Evolutionary conservation across 1,140 invertebrate genomes (phyloP).

Genomic region (Drosophila murphyi): DNA sequence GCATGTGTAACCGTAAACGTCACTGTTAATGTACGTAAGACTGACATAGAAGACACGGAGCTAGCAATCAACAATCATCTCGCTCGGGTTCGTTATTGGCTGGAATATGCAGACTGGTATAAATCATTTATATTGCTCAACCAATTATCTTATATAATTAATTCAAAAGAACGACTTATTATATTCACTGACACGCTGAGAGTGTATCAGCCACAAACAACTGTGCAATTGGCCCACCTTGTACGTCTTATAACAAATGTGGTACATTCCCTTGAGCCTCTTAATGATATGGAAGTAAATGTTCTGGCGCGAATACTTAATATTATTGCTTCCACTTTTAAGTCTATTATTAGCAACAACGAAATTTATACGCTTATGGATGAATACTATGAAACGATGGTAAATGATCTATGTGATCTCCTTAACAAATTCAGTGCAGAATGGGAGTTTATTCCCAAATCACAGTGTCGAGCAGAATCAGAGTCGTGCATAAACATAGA

Average conservation of each 20-base stretch:
- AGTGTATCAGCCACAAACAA: conserved; percentile 32
- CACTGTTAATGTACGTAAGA: conserved; percentile 25
- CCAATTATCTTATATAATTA: conserved; percentile 14
- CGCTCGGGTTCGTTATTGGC: conserved; percentile 18
- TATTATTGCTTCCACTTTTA: conserved; percentile 36
- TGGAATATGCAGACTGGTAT: conserved; percentile 44
- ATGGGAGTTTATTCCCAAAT: conserved; percentile 56
- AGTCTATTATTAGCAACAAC: conserved; percentile 24
- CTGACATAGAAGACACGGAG: conserved; percentile 25
- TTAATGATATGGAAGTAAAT: conserved; percentile 42
- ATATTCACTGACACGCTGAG: conserved; percentile 23
- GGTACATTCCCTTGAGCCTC: conserved; percentile 17
- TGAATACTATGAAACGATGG: conserved; percentile 33
- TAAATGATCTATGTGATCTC: conserved; percentile 35
- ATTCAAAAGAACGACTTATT: conserved; percentile 23
- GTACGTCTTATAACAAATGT: conserved; percentile 32
- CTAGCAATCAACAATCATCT: conserved; percentile 16
- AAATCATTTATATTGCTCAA: conserved; percentile 23
- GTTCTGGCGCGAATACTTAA: conserved; percentile 36
- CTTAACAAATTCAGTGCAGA: conserved; percentile 46
- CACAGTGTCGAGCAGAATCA: conserved; percentile 52
- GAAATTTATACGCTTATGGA: conserved; percentile 41
- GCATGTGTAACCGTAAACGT: conserved; percentile 10
- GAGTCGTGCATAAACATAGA: conserved; percentile 53
- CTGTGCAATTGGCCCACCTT: conserved; percentile 36